Evolutionary conservation across 1,140 invertebrate species (phyloP), one percentile per base, ranked within the genome.

Genomic region (Coelopa frigida): DNA sequence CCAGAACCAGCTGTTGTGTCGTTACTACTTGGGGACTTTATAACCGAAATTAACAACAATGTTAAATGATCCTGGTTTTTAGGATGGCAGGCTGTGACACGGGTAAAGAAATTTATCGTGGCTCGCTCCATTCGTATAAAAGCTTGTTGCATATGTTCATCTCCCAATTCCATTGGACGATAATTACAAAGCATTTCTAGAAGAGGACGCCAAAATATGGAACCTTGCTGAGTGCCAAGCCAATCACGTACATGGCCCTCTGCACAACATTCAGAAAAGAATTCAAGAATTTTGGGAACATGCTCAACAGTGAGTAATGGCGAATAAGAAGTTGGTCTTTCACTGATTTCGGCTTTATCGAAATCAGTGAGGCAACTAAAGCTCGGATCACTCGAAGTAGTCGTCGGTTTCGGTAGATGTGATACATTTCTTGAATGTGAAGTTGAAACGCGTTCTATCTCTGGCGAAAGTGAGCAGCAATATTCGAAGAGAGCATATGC

Each of bases 191-290:
- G 71, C 53, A 89, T 74, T 15, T 78, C 78, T 2, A 93, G 72
- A 27, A 94, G 69, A 4, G 86, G 84, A 12, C 82, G 75, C 89
- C 89, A 93, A 70, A 93, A 94, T 6, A 77, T 73, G 17, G 81
- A 81, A 2, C 88, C 89, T 53, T 89, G 81, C 39, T 77, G 70
- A 4, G 75, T 78, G 4, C 89, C 89, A 17, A 93, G 73, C 90
- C 89, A 94, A 65, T 91, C 85, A 46, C 88, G 83, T 74, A 93
- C 83, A 47, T 78, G 73, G 6, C 84, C 79, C 56, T 90, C 87
- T 8, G 81, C 78, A 64, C 86, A 87, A 33, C 89, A 74, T 41
- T 85, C 80, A 1, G 84, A 80, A 50, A 90, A 82, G 72, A 91
- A 92, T 56, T 86, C 80, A 26, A 94, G 75, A 18, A 92, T 78